Evolutionary conservation across 2,113 vertebrate genomes (phyloP), one percentile per base, ranked within the genome.

Genomic region (Alethe castanea): DNA sequence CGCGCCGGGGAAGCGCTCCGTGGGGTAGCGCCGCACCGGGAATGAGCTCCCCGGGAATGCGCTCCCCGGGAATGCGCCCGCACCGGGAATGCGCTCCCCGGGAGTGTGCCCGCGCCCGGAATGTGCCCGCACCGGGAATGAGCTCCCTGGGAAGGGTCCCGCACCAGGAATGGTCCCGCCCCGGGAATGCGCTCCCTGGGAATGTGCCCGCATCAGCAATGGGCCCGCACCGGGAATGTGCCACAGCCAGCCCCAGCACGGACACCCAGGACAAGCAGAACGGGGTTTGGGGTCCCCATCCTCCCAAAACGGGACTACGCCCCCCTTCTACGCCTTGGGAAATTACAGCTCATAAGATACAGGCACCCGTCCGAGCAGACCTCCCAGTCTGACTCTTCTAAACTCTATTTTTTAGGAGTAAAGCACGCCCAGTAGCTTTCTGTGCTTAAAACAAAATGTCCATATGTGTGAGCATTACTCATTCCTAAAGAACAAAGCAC

Each of bases 281-380:
- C 6, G 12, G 12, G 7, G 2, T 3, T 9, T 8, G 5, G 47
- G 14, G 11, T 29, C 19, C 28, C n/a, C 6, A 0, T 2, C 16
- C 42, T 28, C 44, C 47, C 71, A 5, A 15, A 15, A n/a, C 31
- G 8, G 56, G 1, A 7, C 6, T 25, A 4, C 14, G 20, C 44
- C n/a, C 26, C 38, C n/a, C 0, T 42, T 61, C 42, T 4, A 1
- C 17, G 0, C 13, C 10, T 86, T 0, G 15, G 24, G n/a, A 67
- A 66, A 15, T 23, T 3, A 5, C 9, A 45, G 13, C 2, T 33
- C 8, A 2, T 19, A 14, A 45, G 4, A 14, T 35, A 20, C 26
- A 38, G 13, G 40, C 60, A 25, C 33, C 17, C 25, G 1, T 2
- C 25, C 8, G 0, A 3, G 9, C 6, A 24, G 19, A 6, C 4